Evolutionary conservation across 1,140 invertebrate genomes (phyloP), one percentile per base, ranked within the genome.

Genomic region (Protaetia brevitarsis): DNA sequence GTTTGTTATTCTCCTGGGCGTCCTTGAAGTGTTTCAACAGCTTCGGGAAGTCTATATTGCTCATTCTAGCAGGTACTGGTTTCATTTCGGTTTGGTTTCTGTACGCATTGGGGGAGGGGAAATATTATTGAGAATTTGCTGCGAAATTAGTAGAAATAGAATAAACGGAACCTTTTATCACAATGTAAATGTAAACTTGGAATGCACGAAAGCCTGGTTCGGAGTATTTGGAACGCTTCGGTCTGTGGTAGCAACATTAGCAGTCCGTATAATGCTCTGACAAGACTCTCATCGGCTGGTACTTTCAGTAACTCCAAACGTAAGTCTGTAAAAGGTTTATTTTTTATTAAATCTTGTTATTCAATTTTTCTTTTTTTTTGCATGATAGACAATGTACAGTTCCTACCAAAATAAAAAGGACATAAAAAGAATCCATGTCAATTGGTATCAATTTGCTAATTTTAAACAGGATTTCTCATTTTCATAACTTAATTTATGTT

Each of bases 181-280:
- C 76, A 71, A 68, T 76, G 74, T 69, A 82, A 69, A 79, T 80
- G 82, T 77, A 79, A 79, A 73, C 82, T 84, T 61, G 95, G 95
- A 72, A 97, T 90, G 77, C 95, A 96, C 74, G 95, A 88, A 61
- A 99, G 83, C 67, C 97, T 85, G 72, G 89, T 87, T 65, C 91
- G 87, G 56, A 99, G 83, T 28, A 90, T 89, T 71, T 91, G 88
- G 80, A 99, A 99, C 7, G 96, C 95, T 75, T 98, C 95, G 45
- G 92, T 96, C 82, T 99, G 97, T 19, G 97, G 97, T 68, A 99
- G 82, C 61, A 99, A 82, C 97, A 99, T 99, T 6, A 99, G 82
- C 16, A 99, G 84, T 1, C 96, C 96, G 81, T 97, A 99, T 37
- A 99, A 82, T 30, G 95, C 93, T 74, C 92, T 88, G 1, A 97